Percentiles rank a stretch among this genome's conserved stretches.
These are phyloP conservation scores for Protomyctophum bolini DNA, from an alignment of 2,113 vertebrate species.

Conservation along the genomic window DNA sequence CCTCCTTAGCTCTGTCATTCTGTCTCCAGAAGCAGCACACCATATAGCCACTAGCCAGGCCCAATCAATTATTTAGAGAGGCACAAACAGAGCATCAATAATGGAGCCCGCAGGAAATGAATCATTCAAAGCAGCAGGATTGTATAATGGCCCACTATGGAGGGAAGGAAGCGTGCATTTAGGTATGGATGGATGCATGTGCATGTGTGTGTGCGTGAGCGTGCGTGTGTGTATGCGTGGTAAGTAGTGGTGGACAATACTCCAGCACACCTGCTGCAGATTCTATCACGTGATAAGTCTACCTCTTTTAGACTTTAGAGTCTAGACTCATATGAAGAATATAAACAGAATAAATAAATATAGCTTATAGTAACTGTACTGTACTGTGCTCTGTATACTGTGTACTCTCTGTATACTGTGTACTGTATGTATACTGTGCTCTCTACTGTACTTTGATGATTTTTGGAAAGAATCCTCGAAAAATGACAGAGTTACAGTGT, in stretches of 20 bases:
- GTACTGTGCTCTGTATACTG: no score
- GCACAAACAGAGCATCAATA: slow-evolving; percentile 52
- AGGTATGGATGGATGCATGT: neutral
- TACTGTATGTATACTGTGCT: no score
- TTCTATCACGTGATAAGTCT: no score
- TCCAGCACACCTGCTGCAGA: neutral
- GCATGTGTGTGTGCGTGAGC: neutral
- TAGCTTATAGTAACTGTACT: no score
- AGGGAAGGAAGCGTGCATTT: neutral
- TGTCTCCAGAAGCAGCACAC: neutral
- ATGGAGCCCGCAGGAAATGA: slow-evolving; percentile 47
- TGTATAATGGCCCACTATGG: slow-evolving; percentile 11
- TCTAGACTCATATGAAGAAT: no score
- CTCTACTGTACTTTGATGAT: no score
- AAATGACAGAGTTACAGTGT: no score
- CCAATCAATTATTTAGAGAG: slow-evolving; percentile 56
- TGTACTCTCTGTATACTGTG: no score
- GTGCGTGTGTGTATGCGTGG: neutral
- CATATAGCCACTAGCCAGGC: neutral
- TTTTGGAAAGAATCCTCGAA: no score
- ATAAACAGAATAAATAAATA: no score
- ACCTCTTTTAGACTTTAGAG: no score
- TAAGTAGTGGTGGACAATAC: neutral
- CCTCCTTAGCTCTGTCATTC: no score
- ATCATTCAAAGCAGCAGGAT: slow-evolving; percentile 45